Evolutionary conservation across 2,113 vertebrate genomes (phyloP).

Genomic region (Chloropsis hardwickii): DNA sequence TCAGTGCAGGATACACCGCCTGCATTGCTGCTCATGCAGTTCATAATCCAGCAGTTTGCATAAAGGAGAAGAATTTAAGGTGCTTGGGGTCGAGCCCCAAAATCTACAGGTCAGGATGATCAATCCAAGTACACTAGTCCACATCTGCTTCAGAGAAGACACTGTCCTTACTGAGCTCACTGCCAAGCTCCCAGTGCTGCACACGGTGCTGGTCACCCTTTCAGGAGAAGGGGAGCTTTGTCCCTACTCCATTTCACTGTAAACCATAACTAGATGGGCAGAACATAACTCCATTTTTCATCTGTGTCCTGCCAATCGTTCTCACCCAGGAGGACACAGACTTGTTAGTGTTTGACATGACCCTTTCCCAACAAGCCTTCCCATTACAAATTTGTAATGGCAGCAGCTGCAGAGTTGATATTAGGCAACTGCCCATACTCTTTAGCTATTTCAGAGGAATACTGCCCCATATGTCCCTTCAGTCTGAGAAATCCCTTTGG

Average conservation of each 20-base stretch:
- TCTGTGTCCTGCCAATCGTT: background rate
- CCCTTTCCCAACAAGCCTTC: background rate
- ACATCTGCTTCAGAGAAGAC: background rate
- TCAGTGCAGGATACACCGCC: background rate
- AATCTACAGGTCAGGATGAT: background rate
- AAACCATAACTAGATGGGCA: background rate
- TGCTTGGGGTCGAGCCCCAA: background rate
- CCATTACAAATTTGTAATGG: background rate
- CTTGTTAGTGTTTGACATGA: background rate
- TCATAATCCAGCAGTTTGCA: background rate
- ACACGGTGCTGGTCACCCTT: background rate
- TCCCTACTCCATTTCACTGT: background rate
- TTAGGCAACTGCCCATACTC: background rate
- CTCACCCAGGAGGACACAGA: background rate
- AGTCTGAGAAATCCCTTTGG: background rate
- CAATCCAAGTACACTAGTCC: background rate
- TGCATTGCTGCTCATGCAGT: background rate
- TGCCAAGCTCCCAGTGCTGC: background rate
- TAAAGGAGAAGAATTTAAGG: background rate
- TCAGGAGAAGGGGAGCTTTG: background rate
- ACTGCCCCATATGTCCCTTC: background rate
- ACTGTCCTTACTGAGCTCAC: background rate
- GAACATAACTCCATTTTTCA: background rate
- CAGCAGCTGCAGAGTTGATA: background rate
- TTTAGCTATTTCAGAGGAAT: background rate